phyloP scores from a whole-genome alignment of 2,797 vertebrate genomes.

The Crotalus adamanteus region DNA sequence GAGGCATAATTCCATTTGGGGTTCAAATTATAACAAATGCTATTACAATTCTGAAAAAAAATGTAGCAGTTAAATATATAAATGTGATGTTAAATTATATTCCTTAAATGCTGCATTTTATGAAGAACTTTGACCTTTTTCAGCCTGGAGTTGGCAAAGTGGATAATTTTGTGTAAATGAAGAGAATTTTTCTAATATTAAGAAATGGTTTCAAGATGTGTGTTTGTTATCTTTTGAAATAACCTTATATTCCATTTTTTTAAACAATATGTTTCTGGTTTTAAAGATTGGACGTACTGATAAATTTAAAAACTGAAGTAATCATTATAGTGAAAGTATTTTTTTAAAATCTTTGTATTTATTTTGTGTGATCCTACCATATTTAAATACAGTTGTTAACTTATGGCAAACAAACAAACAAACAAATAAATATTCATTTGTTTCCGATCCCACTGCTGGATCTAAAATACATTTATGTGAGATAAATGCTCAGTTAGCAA shows the following conservation, averaged over 20 bases:
- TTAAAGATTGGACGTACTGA: not conserved
- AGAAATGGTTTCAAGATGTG: not conserved
- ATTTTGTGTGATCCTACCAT: not conserved
- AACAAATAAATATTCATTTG: not conserved
- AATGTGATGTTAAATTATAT: not conserved
- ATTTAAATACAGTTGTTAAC: not conserved
- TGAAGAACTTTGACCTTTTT: not conserved
- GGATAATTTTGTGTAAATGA: not conserved
- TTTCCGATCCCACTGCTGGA: not conserved
- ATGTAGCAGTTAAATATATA: not conserved
- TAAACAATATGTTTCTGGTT: not conserved
- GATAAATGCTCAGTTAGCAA: conserved; percentile 44
- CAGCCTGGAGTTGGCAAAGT: not conserved
- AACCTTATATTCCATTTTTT: not conserved
- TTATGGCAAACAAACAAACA: not conserved
- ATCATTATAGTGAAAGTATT: not conserved
- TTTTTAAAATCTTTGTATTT: not conserved
- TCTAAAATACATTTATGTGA: conserved; percentile 36
- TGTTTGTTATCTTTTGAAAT: not conserved
- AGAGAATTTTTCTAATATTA: not conserved
- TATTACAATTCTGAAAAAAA: not conserved
- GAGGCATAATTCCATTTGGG: not conserved
- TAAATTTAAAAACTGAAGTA: not conserved
- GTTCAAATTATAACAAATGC: not conserved
- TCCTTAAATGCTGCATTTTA: not conserved